Conservation (phyloP, 2,113 vertebrate genomes). For the Chrysochloris asiatica region DNA sequence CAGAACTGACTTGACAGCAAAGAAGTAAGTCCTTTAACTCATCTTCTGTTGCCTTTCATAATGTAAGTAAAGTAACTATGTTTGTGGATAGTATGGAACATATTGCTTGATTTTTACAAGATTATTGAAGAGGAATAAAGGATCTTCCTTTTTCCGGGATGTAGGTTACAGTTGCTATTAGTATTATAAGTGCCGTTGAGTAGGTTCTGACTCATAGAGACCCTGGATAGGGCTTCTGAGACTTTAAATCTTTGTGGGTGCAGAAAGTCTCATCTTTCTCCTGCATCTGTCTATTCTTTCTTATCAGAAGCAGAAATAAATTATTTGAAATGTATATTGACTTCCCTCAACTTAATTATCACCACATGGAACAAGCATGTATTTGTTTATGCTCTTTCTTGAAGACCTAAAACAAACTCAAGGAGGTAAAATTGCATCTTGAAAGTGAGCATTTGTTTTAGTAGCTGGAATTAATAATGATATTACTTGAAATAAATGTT, state of each 20-base stretch:
- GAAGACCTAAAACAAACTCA: background rate
- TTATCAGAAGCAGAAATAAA: background rate
- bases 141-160: background rate
- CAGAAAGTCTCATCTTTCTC: no score
- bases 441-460: background rate
- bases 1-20: no score
- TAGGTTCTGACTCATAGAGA: no score
- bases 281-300: background rate
- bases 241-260: no score
- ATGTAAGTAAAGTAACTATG: background rate
- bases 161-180: no score
- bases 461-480: conserved; percentile 5
- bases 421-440: background rate
- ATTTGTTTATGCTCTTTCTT: background rate
- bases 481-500: background rate
- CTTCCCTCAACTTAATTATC: background rate
- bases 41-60: background rate
- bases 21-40: background rate
- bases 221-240: no score
- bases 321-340: background rate
- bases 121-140: background rate
- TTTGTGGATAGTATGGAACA: background rate
- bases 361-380: background rate
- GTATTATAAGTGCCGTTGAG: no score
- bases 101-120: background rate